Evolutionary conservation across 2,888 invertebrate species (phyloP).

Genomic region (Hydrotaea diabolus): DNA sequence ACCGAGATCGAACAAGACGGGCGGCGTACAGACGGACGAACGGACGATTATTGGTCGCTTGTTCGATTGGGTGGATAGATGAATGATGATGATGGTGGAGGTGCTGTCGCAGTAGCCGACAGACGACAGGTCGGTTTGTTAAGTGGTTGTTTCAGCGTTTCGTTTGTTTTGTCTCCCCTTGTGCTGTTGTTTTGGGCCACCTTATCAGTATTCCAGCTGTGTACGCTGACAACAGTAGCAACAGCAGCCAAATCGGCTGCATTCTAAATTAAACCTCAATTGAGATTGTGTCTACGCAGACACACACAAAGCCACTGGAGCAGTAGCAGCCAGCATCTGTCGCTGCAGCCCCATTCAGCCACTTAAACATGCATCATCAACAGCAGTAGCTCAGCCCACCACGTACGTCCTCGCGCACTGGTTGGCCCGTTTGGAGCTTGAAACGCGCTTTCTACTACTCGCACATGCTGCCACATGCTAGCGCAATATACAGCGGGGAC

Average conservation of each 20-base stretch:
- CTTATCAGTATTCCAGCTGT: slow-evolving; percentile 79
- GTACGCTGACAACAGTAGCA: slow-evolving; percentile 70
- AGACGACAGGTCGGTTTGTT: slow-evolving; percentile 53
- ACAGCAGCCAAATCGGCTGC: slow-evolving; percentile 69
- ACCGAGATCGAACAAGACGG: slow-evolving; percentile 46
- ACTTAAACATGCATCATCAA: slow-evolving; percentile 66
- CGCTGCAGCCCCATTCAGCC: slow-evolving; percentile 59
- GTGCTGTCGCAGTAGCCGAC: slow-evolving; percentile 20
- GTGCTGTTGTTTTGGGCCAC: slow-evolving; percentile 58
- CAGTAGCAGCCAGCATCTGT: too few species aligned
- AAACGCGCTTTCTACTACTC: slow-evolving; percentile 11
- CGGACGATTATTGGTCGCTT: slow-evolving; percentile 41
- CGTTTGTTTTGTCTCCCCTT: slow-evolving; percentile 29
- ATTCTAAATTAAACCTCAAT: slow-evolving; percentile 75
- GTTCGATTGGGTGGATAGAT: slow-evolving; percentile 42
- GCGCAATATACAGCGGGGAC: too few species aligned
- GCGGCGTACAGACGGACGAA: not conserved
- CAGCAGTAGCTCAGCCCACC: slow-evolving; percentile 29
- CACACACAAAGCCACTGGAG: not conserved
- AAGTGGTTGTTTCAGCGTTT: slow-evolving; percentile 38
- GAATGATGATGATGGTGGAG: slow-evolving; percentile 4
- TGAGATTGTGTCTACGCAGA: slow-evolving; percentile 55
- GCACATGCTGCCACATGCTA: not conserved
- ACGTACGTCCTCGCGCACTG: not conserved
- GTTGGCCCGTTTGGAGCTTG: not conserved